Evolutionary conservation across 2,113 vertebrate species (phyloP).

Genomic region (Prionailurus viverrinus): DNA sequence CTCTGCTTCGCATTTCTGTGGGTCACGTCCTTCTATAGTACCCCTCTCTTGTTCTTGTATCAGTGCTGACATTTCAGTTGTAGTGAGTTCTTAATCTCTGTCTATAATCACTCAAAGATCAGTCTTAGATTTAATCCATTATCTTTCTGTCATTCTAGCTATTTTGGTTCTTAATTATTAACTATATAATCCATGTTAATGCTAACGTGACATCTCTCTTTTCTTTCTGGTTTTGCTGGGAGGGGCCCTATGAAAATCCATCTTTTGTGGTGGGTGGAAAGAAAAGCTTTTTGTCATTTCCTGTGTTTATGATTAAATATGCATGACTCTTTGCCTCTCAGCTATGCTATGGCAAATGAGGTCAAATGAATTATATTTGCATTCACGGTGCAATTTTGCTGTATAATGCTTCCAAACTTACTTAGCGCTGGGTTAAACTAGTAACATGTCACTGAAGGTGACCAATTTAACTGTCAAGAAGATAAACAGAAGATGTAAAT

Average conservation of each 20-base stretch:
- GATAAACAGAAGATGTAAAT: neutral
- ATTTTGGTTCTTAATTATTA: neutral
- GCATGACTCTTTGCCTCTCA: neutral
- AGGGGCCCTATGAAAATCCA: neutral
- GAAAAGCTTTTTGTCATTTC: neutral
- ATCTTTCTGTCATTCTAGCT: slow-evolving; percentile 3
- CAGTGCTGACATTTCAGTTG: neutral
- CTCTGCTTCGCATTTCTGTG: neutral
- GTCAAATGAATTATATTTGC: neutral
- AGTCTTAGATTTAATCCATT: neutral
- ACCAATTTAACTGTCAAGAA: neutral
- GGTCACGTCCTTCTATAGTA: neutral
- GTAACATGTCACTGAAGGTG: neutral
- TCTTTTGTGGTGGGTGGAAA: neutral
- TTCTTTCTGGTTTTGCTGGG: neutral
- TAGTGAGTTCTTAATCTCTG: neutral
- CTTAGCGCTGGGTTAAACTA: neutral
- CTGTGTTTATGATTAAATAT: neutral
- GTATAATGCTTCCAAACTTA: neutral
- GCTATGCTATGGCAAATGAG: neutral
- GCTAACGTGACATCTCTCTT: neutral
- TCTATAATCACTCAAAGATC: slow-evolving; percentile 3
- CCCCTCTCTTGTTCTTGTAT: neutral
- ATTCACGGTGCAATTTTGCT: slow-evolving; percentile 9
- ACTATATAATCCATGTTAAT: neutral